Evolutionary conservation across 1,140 invertebrate species (phyloP), one percentile per base, ranked within the genome.

Genomic region (Zaprionus vittiger): DNA sequence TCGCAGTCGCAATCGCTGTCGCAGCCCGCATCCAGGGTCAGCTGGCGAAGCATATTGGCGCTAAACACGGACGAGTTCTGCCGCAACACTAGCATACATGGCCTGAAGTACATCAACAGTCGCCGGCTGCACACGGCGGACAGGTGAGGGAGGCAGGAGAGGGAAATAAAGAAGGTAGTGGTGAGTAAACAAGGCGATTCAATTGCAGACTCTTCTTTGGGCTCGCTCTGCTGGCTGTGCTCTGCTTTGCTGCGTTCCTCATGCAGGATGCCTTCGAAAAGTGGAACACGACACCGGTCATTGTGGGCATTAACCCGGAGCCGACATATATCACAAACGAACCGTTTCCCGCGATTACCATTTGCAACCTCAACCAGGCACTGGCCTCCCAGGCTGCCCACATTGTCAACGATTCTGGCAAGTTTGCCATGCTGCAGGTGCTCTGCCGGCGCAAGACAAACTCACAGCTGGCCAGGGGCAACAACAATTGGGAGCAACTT

Each of bases 401-500:
- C 15, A 70, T 89, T 26, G 17, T 54, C 37, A 83, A 74, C 22
- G 72, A 77, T 31, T 68, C 80, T 0, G 12, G 56, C 2, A 68
- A 79, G n/a, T 77, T 73, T 73, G 63, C 70, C 1, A 89, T 87
- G 77, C 49, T 92, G 52, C 93, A 95, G 63, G 93, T 95, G 75
- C 95, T 96, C 77, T 96, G 96, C 79, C 95, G 96, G 81, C 71
- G 85, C 15, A 60, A 64, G 14, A 47, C 77, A 14, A 68, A 79
- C 26, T 20, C 37, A 0, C 31, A 65, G 11, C 9, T 49, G 12
- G 28, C 47, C 14, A 63, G 37, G 0, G 71, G 61, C 2, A 71
- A 68, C 28, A 54, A 70, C 47, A 79, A 81, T 59, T 91, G 91
- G 91, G 86, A 91, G 61, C 49, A 77, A 44, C 83, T 92, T n/a